These are phyloP conservation scores for Bombus difficillimus DNA, from an alignment of 1,140 invertebrate genomes.

Conservation along the genomic window DNA sequence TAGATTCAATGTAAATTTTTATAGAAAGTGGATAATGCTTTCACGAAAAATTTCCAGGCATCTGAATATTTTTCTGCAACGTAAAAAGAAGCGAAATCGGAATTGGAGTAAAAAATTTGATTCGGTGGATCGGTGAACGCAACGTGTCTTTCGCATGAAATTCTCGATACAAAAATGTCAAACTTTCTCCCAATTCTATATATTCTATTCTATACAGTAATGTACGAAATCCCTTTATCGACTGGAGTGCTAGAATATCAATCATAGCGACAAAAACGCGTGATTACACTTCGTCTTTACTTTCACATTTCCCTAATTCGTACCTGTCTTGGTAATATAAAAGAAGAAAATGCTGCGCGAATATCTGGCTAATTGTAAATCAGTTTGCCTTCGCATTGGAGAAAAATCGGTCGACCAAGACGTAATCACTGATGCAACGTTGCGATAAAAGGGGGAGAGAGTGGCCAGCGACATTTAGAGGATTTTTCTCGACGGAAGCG, in stretches of 20 bases:
- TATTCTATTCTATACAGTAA: neutral
- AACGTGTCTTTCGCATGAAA: too few relatives aligned
- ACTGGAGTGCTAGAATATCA: neutral
- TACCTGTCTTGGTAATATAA: neutral
- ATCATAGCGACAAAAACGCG: neutral
- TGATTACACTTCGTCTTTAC: neutral
- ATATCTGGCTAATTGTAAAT: neutral
- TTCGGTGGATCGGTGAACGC: too few relatives aligned
- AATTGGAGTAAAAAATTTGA: too few relatives aligned
- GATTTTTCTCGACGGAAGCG: neutral
- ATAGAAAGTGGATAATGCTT: too few relatives aligned
- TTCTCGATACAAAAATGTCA: too few relatives aligned
- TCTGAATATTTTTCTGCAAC: too few relatives aligned
- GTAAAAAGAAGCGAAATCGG: too few relatives aligned
- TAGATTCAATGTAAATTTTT: too few relatives aligned
- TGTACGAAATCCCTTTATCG: neutral
- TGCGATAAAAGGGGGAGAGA: neutral
- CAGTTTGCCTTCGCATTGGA: neutral
- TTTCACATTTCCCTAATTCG: neutral
- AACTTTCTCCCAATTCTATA: neutral
- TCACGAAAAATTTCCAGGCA: too few relatives aligned
- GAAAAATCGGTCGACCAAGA: neutral
- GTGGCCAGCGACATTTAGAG: constrained; percentile 24
- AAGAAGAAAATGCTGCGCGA: too few relatives aligned
- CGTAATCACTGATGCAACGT: neutral